Evolutionary conservation across 2,113 vertebrate genomes (phyloP).

Genomic region (Mastomys coucha): DNA sequence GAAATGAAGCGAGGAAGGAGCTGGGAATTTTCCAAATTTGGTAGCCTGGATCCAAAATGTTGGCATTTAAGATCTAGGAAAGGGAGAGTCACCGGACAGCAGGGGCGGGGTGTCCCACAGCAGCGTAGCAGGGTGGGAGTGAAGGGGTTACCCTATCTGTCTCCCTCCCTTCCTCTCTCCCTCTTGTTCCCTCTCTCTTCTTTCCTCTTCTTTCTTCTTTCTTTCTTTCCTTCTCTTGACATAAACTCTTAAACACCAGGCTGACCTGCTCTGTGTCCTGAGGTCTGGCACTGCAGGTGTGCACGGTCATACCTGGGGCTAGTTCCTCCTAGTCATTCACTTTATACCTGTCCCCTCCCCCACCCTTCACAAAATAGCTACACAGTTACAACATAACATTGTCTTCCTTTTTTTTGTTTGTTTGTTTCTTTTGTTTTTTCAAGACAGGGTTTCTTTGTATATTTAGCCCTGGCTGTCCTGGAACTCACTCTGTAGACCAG

Average conservation of each 20-base stretch:
- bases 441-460: no score
- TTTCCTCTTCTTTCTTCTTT: rapidly evolving
- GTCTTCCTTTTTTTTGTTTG: background rate
- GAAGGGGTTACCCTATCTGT: background rate
- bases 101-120: background rate
- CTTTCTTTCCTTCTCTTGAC: no score
- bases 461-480: no score
- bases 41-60: constrained; percentile 6
- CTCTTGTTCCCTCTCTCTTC: no score
- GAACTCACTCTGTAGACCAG: no score
- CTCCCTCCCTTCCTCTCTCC: background rate
- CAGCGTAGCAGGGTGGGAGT: background rate
- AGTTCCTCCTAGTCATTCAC: background rate
- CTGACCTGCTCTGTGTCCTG: background rate
- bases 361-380: background rate
- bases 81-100: background rate
- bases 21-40: constrained; percentile 32
- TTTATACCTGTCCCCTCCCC: background rate
- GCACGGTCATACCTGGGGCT: background rate
- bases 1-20: constrained; percentile 27
- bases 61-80: constrained; percentile 1
- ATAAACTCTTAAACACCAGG: background rate
- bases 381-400: background rate
- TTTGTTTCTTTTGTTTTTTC: no score
- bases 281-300: background rate